Evolutionary conservation across 2,888 invertebrate genomes (phyloP).

Genomic region (Perdita meconis): DNA sequence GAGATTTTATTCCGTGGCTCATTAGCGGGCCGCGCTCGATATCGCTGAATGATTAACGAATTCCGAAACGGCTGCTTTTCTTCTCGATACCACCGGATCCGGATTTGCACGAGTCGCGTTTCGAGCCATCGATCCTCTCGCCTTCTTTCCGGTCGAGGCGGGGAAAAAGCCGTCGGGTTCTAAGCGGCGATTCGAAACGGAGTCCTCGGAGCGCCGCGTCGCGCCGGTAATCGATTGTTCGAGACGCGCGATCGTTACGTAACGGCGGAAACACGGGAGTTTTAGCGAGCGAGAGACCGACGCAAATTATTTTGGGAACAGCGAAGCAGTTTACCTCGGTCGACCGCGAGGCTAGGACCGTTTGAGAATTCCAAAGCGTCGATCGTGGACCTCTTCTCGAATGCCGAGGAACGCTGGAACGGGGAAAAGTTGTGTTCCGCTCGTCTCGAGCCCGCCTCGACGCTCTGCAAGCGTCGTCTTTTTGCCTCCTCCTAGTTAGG

Average conservation of each 20-base stretch:
- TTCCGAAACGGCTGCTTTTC: background rate
- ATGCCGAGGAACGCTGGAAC: too few species aligned
- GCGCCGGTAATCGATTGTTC: slow-evolving; percentile 26
- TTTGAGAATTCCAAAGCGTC: slow-evolving; percentile 22
- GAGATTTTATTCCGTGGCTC: slow-evolving; percentile 38
- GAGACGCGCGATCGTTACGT: slow-evolving; percentile 39
- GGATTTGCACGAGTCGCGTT: background rate
- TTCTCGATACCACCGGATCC: background rate
- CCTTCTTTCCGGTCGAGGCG: background rate
- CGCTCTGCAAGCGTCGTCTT: background rate
- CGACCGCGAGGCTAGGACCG: slow-evolving; percentile 20
- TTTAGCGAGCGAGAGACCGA: slow-evolving; percentile 27
- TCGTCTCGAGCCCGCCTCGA: background rate
- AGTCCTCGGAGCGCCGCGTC: too few species aligned
- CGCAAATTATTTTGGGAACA: slow-evolving; percentile 65
- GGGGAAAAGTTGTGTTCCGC: slow-evolving; percentile 6
- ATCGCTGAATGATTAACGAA: slow-evolving; percentile 34
- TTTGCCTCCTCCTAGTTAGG: background rate
- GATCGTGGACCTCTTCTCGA: slow-evolving; percentile 12
- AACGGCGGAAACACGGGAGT: slow-evolving; percentile 46
- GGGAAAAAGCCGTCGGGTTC: too few species aligned
- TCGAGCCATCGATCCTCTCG: background rate
- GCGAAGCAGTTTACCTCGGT: slow-evolving; percentile 53
- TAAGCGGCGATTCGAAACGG: background rate
- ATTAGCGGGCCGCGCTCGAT: slow-evolving; percentile 16